phyloP scores from a whole-genome alignment of 2,888 invertebrate species.

The Calliscelio sp. region DNA sequence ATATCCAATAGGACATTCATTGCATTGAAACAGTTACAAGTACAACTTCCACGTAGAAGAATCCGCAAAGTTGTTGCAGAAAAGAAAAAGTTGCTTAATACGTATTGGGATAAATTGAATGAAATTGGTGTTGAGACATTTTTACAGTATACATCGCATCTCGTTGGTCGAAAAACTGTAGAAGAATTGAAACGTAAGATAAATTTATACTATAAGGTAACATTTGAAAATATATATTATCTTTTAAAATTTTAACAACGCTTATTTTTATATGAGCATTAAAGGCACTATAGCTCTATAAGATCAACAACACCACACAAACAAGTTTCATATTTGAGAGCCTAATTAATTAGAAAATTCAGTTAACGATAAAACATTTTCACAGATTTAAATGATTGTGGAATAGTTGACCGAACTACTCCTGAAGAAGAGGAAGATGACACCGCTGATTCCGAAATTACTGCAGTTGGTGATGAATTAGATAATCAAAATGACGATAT shows the following conservation, averaged over 20 bases:
- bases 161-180: not conserved
- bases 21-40: slow-evolving; percentile 3
- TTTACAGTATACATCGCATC: not conserved
- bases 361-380: no score
- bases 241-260: no score
- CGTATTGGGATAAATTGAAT: not conserved
- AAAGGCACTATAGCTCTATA: no score
- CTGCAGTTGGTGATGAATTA: not conserved
- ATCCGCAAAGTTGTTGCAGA: not conserved
- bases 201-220: no score
- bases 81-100: not conserved
- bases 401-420: no score
- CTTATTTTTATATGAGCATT: no score
- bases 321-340: not conserved
- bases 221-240: no score
- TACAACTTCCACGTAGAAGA: not conserved
- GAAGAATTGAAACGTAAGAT: not conserved
- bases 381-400: no score
- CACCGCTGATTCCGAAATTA: not conserved
- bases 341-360: not conserved
- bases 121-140: not conserved
- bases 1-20: not conserved
- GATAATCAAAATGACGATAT: not conserved
- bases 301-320: no score
- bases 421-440: no score